phyloP scores from a whole-genome alignment of 1,140 invertebrate genomes.

The Hylaeus volcanicus region DNA sequence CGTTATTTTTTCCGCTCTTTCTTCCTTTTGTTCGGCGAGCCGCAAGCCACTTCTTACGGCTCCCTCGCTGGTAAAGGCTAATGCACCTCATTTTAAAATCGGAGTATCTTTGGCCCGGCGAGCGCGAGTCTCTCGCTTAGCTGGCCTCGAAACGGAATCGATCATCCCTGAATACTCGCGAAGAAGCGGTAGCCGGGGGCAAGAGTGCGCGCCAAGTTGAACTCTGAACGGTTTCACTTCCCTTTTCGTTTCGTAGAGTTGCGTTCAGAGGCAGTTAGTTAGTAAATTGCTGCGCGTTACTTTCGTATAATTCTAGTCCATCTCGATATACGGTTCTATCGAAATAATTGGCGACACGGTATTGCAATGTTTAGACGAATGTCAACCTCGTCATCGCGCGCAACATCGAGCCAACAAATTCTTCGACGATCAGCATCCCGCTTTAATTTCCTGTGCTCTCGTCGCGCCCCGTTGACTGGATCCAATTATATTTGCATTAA shows the following conservation, averaged over 20 bases:
- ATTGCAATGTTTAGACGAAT: too few relatives aligned
- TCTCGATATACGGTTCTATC: too few relatives aligned
- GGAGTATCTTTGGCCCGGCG: neutral
- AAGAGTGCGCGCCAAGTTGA: neutral
- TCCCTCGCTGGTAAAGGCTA: neutral
- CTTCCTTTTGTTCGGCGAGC: neutral
- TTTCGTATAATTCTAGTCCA: neutral
- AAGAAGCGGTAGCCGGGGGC: neutral
- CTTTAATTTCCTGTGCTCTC: neutral
- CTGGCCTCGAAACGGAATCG: neutral
- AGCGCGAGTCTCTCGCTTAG: neutral
- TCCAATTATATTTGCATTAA: slow-evolving; percentile 17
- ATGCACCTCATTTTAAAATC: slow-evolving; percentile 11
- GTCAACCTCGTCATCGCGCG: too few relatives aligned
- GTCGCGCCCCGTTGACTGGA: neutral
- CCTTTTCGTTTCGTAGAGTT: neutral
- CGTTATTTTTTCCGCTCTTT: neutral
- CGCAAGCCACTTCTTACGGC: slow-evolving; percentile 23
- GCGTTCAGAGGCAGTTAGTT: too few relatives aligned
- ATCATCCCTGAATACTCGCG: neutral
- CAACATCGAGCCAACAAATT: neutral
- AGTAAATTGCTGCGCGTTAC: neutral
- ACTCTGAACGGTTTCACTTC: neutral
- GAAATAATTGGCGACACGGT: too few relatives aligned
- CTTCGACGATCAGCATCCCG: neutral